phyloP scores from a whole-genome alignment of 2,113 vertebrate species.

The Sialia sialis region DNA sequence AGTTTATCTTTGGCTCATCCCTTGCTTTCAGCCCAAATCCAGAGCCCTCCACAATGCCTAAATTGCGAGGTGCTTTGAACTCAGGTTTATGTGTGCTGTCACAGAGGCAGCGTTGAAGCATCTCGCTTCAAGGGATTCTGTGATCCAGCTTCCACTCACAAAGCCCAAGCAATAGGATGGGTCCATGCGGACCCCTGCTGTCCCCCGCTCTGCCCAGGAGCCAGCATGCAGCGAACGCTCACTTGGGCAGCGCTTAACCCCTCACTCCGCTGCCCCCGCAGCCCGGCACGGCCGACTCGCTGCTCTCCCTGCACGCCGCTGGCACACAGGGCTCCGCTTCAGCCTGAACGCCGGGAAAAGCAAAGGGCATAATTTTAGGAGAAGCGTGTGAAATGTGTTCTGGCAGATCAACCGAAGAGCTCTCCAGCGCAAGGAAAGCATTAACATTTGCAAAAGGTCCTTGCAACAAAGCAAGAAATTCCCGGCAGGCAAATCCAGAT shows the following conservation, averaged over 20 bases:
- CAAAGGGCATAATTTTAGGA: slow-evolving; percentile 61
- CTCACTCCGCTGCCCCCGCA: neutral
- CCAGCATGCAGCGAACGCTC: neutral
- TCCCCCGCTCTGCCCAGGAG: neutral
- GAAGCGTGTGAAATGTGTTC: slow-evolving; percentile 65
- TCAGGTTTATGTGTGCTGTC: rapidly evolving
- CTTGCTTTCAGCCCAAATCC: neutral
- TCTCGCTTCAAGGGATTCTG: neutral
- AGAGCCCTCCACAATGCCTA: rapidly evolving
- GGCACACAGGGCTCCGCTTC: neutral
- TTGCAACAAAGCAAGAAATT: neutral
- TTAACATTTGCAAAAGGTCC: slow-evolving; percentile 67
- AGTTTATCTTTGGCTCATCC: neutral
- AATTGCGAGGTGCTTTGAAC: neutral
- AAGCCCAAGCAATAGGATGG: neutral
- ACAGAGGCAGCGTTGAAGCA: neutral
- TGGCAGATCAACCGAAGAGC: slow-evolving; percentile 52
- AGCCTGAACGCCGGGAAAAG: neutral
- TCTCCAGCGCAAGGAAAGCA: slow-evolving; percentile 46
- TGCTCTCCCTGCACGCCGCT: neutral
- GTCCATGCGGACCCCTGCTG: neutral
- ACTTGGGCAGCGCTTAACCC: slow-evolving; percentile 12
- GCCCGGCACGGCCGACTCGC: neutral
- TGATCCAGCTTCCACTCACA: neutral
- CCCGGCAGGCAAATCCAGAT: slow-evolving; percentile 29